phyloP scores from a whole-genome alignment of 2,888 invertebrate genomes.

The Chaetoderma sp. region DNA sequence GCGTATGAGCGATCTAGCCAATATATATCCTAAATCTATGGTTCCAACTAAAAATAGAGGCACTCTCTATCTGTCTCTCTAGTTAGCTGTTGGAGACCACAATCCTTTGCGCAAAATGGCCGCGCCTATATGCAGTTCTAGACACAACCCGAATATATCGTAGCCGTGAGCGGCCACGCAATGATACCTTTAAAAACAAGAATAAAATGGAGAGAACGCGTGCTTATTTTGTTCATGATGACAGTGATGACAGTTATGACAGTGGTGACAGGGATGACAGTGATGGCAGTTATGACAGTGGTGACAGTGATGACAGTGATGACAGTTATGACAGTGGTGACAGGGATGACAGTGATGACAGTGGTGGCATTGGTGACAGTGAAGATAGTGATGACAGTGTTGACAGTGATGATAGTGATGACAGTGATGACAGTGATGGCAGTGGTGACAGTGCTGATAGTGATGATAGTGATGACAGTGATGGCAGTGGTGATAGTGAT shows the following conservation, averaged over 20 bases:
- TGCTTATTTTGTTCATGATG: background rate
- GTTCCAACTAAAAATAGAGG: no score
- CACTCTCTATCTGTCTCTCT: no score
- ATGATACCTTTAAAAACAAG: no score
- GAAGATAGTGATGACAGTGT: constrained; percentile 1
- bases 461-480: constrained; percentile 12
- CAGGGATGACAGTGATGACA: constrained; percentile 2
- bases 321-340: constrained; percentile 6
- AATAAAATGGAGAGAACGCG: no score
- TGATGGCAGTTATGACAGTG: constrained; percentile 11
- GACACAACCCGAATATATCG: no score
- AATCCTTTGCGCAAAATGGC: no score
- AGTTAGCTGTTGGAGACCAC: no score
- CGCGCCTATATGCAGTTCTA: no score
- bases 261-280: constrained; percentile 15
- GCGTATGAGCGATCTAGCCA: no score
- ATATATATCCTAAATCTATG: no score
- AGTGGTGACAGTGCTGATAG: background rate
- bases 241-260: constrained; percentile 14
- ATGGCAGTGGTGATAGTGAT: constrained; percentile 15
- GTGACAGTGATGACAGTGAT: constrained; percentile 2
- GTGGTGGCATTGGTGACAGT: constrained; percentile 13
- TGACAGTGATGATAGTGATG: background rate
- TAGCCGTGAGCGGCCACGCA: no score
- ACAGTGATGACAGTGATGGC: background rate